Evolutionary conservation across 1,140 invertebrate genomes (phyloP), one percentile per base, ranked within the genome.

Genomic region (Apis cerana): DNA sequence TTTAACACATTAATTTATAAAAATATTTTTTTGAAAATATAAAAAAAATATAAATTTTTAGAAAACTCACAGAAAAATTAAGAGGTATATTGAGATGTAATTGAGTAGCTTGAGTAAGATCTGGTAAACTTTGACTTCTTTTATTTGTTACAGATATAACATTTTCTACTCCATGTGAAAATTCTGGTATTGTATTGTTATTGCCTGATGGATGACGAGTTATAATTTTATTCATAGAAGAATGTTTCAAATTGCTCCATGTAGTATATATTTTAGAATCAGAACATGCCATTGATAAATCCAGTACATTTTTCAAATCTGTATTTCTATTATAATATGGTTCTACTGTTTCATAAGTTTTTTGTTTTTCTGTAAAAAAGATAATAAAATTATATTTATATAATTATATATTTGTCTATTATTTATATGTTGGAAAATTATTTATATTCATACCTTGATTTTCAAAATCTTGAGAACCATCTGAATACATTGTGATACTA

Each of bases 401-500:
- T 27, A 27, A 27, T 27, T 27, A 27, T 27, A 27, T 27, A 27
- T 27, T 27, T 27, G 1, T 27, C 27, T 27, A 1, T 27, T 27
- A 27, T 1, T 62, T 43, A 9, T 65, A 13, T 17, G 50, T 4
- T 33, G 10, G 8, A n/a, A 50, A 67, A 65, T 33, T 5, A 90
- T 91, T 94, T 56, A 52, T 1, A 68, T 50, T 52, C 54, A 7
- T 92, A 96, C 96, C 96, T 91, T 94, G 94, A 90, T 94, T 95
- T 89, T 96, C 95, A 91, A 96, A 97, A 88, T 94, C 94, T 91
- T 97, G 96, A 85, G 97, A 98, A 90, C 97, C 97, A 93, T 97
- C 97, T 15, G 97, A 97, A 91, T 97, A 97, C 95, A 97, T 97
- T 59, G 97, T 96, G 82, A 97, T 95, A 89, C 97, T 98, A 87